Evolutionary conservation across 2,797 vertebrate species (phyloP), one percentile per base, ranked within the genome.

Genomic region (Erethizon dorsatum): DNA sequence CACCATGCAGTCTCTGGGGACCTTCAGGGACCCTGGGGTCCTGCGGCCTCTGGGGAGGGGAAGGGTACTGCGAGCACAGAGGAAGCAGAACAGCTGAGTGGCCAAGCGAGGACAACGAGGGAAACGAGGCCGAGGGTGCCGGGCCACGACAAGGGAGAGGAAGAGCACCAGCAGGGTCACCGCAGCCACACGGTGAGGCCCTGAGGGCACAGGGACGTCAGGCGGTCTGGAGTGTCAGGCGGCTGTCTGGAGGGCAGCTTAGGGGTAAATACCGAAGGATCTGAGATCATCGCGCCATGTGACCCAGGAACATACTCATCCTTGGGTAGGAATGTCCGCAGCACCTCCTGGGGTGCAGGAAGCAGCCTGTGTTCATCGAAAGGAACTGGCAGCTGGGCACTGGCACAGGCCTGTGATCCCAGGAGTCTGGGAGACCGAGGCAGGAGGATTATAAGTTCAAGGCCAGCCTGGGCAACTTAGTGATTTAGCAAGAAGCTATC

Each of bases 261-360:
- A 15, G 69, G 15, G 59, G 47, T 18, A 24, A 63, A 28, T 33
- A 2, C 1, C 5, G 10, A 26, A 9, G 20, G 2, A 22, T 71
- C 37, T 33, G 37, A 47, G 41, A 6, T 20, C n/a, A 10, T 22
- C 13, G 37, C 15, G 10, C 52, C 6, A 3, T 52, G 28, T 33
- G 28, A 37, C 4, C 50, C 54, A 26, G 83, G 31, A 61, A 61
- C 6, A 50, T 7, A 11, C 10, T 24, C 54, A 11, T 12, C 2
- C 13, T 6, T 7, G 28, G 10, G 5, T 4, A 6, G 33, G 4
- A 1, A 10, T 8, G 56, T 12, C 6, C 11, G 13, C 8, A 0
- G 41, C 26, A 5, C 61, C 45, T 78, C 45, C 22, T 31, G 13
- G 75, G 22, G 1, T 2, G 1, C 9, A 0, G 33, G 41, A 75